A percentile compares a stretch with the other conserved stretches of the same genome.
Evolutionary conservation across 1,140 invertebrate genomes (phyloP).

Genomic region (Cryptotermes secundus): DNA sequence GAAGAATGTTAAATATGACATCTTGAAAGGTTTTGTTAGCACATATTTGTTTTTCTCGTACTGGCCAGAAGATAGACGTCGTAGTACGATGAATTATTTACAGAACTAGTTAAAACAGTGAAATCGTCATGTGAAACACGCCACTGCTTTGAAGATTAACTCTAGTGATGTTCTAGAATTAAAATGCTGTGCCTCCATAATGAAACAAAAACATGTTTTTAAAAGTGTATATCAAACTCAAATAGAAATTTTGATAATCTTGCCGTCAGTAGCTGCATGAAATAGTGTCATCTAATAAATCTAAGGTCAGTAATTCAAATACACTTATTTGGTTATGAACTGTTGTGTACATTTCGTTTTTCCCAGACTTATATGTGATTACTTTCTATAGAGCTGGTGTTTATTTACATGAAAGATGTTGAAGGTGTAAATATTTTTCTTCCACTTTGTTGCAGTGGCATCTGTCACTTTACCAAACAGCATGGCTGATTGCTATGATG

Average conservation of each 20-base stretch:
- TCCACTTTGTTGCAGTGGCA: not conserved
- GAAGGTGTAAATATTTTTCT: not conserved
- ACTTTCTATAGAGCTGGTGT: not conserved
- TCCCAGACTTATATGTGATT: not conserved
- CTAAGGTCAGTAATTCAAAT: not conserved
- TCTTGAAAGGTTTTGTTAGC: not conserved
- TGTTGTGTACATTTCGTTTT: not conserved
- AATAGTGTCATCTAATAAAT: not conserved
- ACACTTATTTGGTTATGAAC: not conserved
- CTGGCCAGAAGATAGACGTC: not conserved
- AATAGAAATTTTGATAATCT: not conserved
- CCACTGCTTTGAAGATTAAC: not conserved
- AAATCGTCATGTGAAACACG: too few relatives aligned
- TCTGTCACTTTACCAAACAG: conserved; percentile 11
- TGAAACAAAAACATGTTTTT: not conserved
- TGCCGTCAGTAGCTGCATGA: not conserved
- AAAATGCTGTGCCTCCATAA: not conserved
- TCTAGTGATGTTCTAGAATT: not conserved
- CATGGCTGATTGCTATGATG: conserved; percentile 27
- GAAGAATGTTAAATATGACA: not conserved
- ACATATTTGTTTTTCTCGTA: not conserved
- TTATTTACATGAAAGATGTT: not conserved
- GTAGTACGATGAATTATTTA: not conserved
- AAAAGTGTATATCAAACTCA: not conserved
- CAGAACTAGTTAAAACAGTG: not conserved